Conservation (phyloP, 2,797 vertebrate species). For the Phoxinus dragarum region DNA sequence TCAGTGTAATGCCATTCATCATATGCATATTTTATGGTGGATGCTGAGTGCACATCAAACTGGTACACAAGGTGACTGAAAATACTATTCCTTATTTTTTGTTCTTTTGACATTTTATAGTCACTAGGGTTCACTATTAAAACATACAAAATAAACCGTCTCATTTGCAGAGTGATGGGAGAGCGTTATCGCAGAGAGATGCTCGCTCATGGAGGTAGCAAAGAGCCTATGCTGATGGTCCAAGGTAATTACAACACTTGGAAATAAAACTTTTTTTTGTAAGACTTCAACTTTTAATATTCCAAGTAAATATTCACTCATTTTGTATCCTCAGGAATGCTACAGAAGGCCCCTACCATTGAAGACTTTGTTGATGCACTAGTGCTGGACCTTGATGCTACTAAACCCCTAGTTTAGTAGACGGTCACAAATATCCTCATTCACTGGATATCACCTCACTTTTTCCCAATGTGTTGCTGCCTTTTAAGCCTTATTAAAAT, state of each 20-base stretch:
- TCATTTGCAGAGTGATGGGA: conserved; percentile 85
- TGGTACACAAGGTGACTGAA: background rate
- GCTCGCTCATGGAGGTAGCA: conserved; percentile 93
- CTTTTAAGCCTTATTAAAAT: background rate
- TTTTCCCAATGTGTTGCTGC: background rate
- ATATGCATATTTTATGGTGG: no score
- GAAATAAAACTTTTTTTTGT: background rate
- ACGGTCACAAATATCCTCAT: background rate
- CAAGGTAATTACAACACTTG: conserved; percentile 82
- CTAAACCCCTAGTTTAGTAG: background rate
- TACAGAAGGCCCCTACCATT: conserved; percentile 47
- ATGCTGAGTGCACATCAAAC: background rate
- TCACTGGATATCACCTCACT: background rate
- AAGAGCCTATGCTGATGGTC: conserved; percentile 94
- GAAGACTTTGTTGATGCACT: conserved; percentile 55
- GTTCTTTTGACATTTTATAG: background rate
- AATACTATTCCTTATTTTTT: background rate
- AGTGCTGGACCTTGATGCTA: conserved; percentile 35
- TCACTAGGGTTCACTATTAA: background rate
- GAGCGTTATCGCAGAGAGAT: conserved; percentile 95
- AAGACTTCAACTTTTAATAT: background rate
- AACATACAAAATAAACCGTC: background rate
- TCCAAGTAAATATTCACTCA: background rate
- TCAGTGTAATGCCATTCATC: conserved; percentile 62
- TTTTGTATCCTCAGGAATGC: conserved; percentile 43